A percentile compares a stretch with the other conserved stretches of the same genome.
Evolutionary conservation across 37 sponge, comb jelly and placozoan species (phyloP).

Genomic region (Tethya wilhelma): DNA sequence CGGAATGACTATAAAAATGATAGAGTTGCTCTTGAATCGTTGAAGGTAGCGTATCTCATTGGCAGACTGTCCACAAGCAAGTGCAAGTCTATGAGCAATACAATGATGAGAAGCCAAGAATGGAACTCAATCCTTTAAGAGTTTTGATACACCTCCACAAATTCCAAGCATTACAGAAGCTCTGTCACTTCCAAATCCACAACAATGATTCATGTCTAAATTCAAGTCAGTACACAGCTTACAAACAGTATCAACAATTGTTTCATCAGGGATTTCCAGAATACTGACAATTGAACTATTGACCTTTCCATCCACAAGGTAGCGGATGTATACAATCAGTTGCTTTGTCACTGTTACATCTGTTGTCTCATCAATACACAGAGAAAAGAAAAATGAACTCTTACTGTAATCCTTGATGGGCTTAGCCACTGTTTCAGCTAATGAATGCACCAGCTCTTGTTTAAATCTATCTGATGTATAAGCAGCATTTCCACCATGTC

Average conservation of each 20-base stretch:
- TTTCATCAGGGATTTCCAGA: background rate
- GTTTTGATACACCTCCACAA: background rate
- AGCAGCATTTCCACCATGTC: constrained; percentile 25
- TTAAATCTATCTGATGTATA: constrained; percentile 33
- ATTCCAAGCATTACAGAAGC: constrained; percentile 5
- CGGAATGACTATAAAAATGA: constrained; percentile 39
- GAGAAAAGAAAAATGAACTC: constrained; percentile 3
- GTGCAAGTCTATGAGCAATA: constrained; percentile 23
- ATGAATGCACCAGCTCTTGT: constrained; percentile 24
- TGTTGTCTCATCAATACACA: constrained; percentile 44
- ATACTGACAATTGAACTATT: background rate
- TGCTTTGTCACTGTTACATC: constrained; percentile 43
- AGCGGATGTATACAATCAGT: constrained; percentile 26
- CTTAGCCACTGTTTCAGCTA: background rate
- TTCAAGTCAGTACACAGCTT: background rate
- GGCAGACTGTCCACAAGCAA: constrained; percentile 23
- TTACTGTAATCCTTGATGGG: background rate
- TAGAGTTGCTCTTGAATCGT: constrained; percentile 35
- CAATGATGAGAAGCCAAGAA: constrained; percentile 19
- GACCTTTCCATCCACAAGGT: background rate
- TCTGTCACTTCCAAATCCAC: constrained; percentile 7
- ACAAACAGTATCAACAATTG: background rate
- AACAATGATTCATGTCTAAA: background rate
- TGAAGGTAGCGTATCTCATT: constrained; percentile 15
- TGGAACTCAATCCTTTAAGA: background rate